Conservation (phyloP, 2,113 vertebrate genomes). For the Shinisaurus crocodilurus region DNA sequence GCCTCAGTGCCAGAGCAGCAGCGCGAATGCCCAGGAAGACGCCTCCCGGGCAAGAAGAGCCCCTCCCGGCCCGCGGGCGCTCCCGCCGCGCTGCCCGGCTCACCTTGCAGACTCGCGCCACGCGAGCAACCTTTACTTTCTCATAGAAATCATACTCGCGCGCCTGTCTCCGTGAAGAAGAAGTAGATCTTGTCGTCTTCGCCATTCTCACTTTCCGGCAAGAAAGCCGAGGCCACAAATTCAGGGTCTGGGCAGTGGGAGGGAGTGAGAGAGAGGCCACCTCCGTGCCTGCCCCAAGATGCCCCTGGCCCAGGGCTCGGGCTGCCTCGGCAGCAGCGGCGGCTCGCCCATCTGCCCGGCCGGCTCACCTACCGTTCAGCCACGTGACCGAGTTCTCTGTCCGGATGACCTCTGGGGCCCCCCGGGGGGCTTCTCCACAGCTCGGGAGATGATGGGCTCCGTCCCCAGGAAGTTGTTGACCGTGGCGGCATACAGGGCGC, state of each 20-base stretch:
- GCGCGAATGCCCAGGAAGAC: neutral
- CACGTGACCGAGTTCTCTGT: constrained; percentile 85
- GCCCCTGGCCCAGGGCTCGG: neutral
- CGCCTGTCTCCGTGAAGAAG: constrained; percentile 89
- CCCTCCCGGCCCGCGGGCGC: no score
- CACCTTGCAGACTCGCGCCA: constrained; percentile 92
- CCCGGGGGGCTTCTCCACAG: constrained; percentile 66
- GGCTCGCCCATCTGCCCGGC: neutral
- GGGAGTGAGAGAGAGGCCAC: neutral
- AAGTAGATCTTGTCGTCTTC: constrained; percentile 89
- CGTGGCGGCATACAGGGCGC: constrained; percentile 84
- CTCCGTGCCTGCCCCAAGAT: neutral
- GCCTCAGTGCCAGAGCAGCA: neutral
- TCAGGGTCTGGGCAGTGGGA: constrained; percentile 79
- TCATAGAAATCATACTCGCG: constrained; percentile 84
- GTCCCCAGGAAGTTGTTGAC: constrained; percentile 90
- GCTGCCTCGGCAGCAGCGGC: no score
- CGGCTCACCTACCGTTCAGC: constrained; percentile 81
- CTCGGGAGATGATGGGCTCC: constrained; percentile 85
- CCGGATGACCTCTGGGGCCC: constrained; percentile 81
- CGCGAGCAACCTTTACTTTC: constrained; percentile 85
- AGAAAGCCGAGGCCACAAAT: constrained; percentile 85
- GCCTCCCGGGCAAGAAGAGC: neutral
- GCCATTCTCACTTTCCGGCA: constrained; percentile 77
- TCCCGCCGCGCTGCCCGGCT: no score